Evolutionary conservation across 1,140 invertebrate genomes (phyloP).

Genomic region (Pachypeltis micranthus): DNA sequence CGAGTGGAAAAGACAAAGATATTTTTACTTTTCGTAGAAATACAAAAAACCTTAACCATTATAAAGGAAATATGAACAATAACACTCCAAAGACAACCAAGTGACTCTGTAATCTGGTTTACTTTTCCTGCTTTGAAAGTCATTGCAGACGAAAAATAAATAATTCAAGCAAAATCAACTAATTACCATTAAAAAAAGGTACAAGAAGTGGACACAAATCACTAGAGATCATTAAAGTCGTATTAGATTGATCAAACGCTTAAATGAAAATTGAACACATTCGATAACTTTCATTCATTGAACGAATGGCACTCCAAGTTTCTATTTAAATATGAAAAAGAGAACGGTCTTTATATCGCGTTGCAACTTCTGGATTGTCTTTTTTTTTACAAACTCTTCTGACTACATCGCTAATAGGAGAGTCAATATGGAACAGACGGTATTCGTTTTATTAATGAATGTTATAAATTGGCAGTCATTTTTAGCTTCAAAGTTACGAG

Average conservation of each 20-base stretch:
- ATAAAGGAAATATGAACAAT: background rate
- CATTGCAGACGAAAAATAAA: too few relatives aligned
- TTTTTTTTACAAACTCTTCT: background rate
- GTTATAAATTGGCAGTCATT: too few relatives aligned
- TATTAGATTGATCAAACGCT: background rate
- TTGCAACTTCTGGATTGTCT: background rate
- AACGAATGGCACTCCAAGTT: background rate
- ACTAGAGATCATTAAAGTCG: background rate
- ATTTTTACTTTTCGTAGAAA: background rate
- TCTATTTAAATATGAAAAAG: background rate
- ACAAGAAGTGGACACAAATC: background rate
- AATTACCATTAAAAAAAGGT: background rate
- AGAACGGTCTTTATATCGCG: background rate
- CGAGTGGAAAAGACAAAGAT: background rate
- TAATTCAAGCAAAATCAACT: background rate
- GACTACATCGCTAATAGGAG: background rate
- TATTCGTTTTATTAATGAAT: too few relatives aligned
- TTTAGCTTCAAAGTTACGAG: too few relatives aligned
- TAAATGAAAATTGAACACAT: background rate
- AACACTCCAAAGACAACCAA: background rate
- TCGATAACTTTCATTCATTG: background rate
- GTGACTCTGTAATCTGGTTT: too few relatives aligned
- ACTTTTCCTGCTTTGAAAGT: too few relatives aligned
- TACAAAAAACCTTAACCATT: background rate
- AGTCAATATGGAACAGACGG: too few relatives aligned